Conservation (phyloP, 1,140 invertebrate species). For the Kradibia gibbosae region DNA sequence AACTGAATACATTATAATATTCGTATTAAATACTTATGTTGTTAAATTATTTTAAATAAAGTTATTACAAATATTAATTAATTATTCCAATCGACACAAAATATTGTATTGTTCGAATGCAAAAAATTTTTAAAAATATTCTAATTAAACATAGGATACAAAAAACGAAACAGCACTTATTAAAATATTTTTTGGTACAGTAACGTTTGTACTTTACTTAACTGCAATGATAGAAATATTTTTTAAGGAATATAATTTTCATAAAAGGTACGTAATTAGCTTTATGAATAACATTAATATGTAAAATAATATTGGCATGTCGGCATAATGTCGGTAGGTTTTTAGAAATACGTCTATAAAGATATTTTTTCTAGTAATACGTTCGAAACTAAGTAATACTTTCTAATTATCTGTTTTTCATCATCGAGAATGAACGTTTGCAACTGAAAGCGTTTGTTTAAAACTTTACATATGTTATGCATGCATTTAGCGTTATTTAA, state of each 20-base stretch:
- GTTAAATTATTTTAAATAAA: too few relatives aligned
- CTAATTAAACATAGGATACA: neutral
- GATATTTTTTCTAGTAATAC: neutral
- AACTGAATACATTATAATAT: constrained; percentile 1
- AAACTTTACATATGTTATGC: neutral
- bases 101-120: neutral
- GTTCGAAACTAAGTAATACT: neutral
- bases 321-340: neutral
- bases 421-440: neutral
- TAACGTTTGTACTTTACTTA: too few relatives aligned
- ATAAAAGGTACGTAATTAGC: neutral
- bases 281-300: neutral
- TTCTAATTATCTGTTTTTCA: constrained; percentile 1
- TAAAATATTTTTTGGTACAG: neutral
- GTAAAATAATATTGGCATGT: neutral
- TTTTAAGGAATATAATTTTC: neutral
- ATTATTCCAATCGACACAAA: neutral
- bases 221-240: neutral
- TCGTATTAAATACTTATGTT: neutral
- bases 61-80: neutral
- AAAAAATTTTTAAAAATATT: neutral
- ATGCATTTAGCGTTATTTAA: constrained; percentile 26
- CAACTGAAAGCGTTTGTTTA: neutral
- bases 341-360: neutral
- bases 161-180: neutral